Base-by-base conservation (phyloP, 1,140 invertebrate species). In the Dendrolimus punctatus region DNA sequence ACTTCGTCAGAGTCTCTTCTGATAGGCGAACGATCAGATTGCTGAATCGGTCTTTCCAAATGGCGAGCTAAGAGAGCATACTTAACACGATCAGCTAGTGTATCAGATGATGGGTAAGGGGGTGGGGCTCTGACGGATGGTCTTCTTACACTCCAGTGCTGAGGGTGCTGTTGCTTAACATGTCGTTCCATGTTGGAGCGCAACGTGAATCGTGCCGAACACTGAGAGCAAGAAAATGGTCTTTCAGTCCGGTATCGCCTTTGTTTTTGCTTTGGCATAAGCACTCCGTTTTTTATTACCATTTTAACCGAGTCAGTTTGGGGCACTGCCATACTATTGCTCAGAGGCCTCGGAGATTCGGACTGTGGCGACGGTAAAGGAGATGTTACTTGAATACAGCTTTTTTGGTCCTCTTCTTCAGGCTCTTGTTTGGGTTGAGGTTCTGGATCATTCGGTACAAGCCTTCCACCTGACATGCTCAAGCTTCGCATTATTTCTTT, bases 161-260 rank as follows among this genome's bases (percentile, higher is more conserved):
- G 93, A 0, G 95, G 95, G 88, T 98, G 96, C 66, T 97, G 96
- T 65, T 97, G 95, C 73, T 98, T 98, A 0, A 97, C 94, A 58
- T 98, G 96, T 1, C 96, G 87, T 78, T 98, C 96, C 95, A 97
- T 97, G 69, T 97, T 97, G 6, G 95, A 96, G 6, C 95, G 90
- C 0, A 98, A 78, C 0, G 96, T 97, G 68, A 98, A 98, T 47
- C 94, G 89, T 0, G 95, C 95, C 0, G 94, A 92, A 72, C 96
- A 97, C 64, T 96, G 93, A 41, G 95, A 94, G 77, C 96, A 98
- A 1, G 92, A 92, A 70, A 96, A 97, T 0, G 95, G 95, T 23
- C 95, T 89, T 76, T 97, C 95, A n/a, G 95, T 97, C 49, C 96
- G 90, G 71, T 97, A 97, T 46, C 95, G 89, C 39, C 95, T 86